phyloP scores from a whole-genome alignment of 1,140 invertebrate species.

The Bombus breviceps region DNA sequence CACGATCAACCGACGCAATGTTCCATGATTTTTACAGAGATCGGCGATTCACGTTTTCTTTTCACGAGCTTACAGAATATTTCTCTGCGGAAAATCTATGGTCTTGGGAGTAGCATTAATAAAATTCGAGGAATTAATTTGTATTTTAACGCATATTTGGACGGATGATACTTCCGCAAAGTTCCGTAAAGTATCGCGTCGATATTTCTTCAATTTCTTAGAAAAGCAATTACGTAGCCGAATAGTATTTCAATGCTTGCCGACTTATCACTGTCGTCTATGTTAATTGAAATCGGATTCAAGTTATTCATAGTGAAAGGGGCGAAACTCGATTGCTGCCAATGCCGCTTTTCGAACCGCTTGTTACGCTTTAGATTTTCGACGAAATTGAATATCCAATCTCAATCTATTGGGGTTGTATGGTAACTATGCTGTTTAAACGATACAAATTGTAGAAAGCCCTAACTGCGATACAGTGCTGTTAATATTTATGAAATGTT shows the following conservation, averaged over 20 bases:
- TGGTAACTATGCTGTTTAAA: background rate
- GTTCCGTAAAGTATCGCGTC: background rate
- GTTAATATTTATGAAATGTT: slow-evolving; percentile 41
- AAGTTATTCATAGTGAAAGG: background rate
- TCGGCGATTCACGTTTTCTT: background rate
- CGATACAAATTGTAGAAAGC: slow-evolving; percentile 23
- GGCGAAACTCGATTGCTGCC: background rate
- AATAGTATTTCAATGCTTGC: background rate
- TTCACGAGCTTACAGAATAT: background rate
- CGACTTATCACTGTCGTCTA: background rate
- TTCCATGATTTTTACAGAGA: background rate
- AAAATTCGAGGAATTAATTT: background rate
- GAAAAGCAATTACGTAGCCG: no score
- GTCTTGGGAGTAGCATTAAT: no score
- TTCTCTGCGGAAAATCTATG: background rate
- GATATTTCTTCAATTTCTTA: background rate
- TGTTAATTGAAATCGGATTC: background rate
- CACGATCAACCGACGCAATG: background rate
- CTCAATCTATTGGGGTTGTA: no score
- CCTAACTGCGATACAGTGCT: background rate
- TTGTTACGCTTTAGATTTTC: background rate
- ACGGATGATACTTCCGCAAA: background rate
- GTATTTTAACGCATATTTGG: background rate
- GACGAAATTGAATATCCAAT: background rate
- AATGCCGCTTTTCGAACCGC: background rate